Percentiles rank a stretch among this genome's conserved stretches.
Conservation (phyloP, 2,888 invertebrate genomes). For the Cheilosia vulpina region DNA sequence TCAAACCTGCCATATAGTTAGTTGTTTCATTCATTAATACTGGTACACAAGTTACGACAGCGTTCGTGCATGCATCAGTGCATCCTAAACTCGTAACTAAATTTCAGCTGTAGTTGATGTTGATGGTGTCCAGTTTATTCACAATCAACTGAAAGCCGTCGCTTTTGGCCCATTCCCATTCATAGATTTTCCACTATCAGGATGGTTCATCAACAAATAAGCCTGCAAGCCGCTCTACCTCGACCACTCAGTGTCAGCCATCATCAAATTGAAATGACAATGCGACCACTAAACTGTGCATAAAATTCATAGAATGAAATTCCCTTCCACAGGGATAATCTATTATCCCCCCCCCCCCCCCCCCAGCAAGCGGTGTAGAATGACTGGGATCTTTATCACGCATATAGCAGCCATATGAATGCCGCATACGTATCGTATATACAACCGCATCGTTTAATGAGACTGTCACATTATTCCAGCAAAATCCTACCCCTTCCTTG, state of each 20-base stretch:
- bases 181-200: neutral
- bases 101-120: too few relatives aligned
- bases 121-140: neutral
- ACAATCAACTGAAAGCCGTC: neutral
- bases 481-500: slow-evolving; percentile 12
- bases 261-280: slow-evolving; percentile 70
- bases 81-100: too few relatives aligned
- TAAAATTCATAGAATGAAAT: slow-evolving; percentile 55
- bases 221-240: neutral
- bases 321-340: slow-evolving; percentile 39
- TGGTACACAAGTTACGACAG: too few relatives aligned
- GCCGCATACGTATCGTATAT: slow-evolving; percentile 10
- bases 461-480: slow-evolving; percentile 34
- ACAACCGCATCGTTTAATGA: slow-evolving; percentile 41
- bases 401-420: slow-evolving; percentile 37
- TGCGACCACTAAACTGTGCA: slow-evolving; percentile 68
- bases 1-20: too few relatives aligned
- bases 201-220: neutral
- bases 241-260: slow-evolving; percentile 42
- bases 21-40: too few relatives aligned
- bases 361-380: slow-evolving; percentile 2
- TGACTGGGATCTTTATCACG: slow-evolving; percentile 31
- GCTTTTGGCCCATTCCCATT: neutral
- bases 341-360: too few relatives aligned
- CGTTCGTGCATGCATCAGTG: too few relatives aligned